Base-by-base conservation (phyloP, 2,797 vertebrate genomes). In the Emys orbicularis region DNA sequence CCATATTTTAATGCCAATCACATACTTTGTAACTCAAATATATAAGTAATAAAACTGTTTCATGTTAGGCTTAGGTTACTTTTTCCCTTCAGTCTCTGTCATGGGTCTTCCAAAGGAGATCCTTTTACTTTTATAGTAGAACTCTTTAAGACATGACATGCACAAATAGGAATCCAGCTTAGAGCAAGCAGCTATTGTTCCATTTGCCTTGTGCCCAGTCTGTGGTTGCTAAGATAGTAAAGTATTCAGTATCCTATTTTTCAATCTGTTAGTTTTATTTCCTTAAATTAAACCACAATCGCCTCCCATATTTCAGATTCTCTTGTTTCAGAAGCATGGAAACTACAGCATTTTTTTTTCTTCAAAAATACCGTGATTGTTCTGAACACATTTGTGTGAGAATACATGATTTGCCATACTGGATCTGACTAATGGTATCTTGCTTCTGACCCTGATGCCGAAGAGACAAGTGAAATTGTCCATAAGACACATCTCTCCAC, bases 1-100 rank as follows among this genome's bases (percentile, higher is more conserved):
- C 95, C 88, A 96, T 98, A 98, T 98, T 99, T 99, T 98, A 98
- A 99, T 99, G 98, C 98, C 98, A 98, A 98, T 99, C 98, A 98
- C 98, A 98, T 98, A 98, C 98, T 99, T 95, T 98, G 96, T 98
- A 98, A 98, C 97, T 98, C 97, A 98, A 96, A 97, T 97, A 98
- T 99, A 98, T 98, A 98, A 98, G 98, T 97, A 98, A 98, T 97
- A 98, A 98, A 98, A 98, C 96, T 97, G 97, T 97, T 96, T 97
- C 88, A 91, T 98, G 94, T 99, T 98, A 98, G 97, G 95, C 95
- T 98, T 98, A 95, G 93, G 79, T 96, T 97, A 90, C 93, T 96
- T 92, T 96, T 92, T 90, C 83, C 77, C 96, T 90, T 87, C 53
- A 76, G 93, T 96, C 52, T 84, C 54, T 94, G 50, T 88, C 92